These are phyloP conservation scores for Lepisosteus osseus DNA, from an alignment of 2,113 vertebrate genomes.

Conservation along the genomic window DNA sequence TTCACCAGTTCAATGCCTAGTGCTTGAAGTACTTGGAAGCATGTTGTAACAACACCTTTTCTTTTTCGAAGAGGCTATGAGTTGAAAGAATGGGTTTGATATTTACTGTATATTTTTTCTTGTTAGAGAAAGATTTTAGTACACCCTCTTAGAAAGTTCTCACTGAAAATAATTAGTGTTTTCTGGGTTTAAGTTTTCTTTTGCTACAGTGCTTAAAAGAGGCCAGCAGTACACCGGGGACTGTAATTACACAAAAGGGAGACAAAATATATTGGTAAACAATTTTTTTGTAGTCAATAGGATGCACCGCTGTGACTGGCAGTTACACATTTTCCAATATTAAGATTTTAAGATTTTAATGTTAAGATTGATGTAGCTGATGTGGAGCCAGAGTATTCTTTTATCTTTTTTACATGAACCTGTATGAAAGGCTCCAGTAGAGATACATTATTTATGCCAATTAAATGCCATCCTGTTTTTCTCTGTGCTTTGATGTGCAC, in stretches of 20 bases:
- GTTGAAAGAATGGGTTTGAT: too few species aligned
- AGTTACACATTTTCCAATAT: neutral
- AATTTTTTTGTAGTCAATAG: neutral
- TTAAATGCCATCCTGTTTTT: neutral
- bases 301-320: neutral
- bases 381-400: too few species aligned
- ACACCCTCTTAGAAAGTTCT: slow-evolving; percentile 55
- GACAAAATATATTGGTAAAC: neutral
- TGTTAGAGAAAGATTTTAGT: slow-evolving; percentile 37
- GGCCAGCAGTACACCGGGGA: slow-evolving; percentile 45
- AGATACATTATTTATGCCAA: neutral
- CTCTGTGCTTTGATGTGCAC: neutral
- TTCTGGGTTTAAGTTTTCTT: slow-evolving; percentile 52
- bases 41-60: too few species aligned
- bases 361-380: too few species aligned
- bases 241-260: slow-evolving; percentile 48
- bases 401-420: too few species aligned
- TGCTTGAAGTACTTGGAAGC: too few species aligned
- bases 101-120: neutral
- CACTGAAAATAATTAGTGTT: slow-evolving; percentile 30
- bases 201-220: slow-evolving; percentile 56
- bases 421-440: neutral
- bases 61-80: too few species aligned
- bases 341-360: neutral
- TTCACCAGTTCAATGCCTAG: too few species aligned